Conservation (phyloP, 2,797 vertebrate genomes). For the Otolemur crassicaudatus region DNA sequence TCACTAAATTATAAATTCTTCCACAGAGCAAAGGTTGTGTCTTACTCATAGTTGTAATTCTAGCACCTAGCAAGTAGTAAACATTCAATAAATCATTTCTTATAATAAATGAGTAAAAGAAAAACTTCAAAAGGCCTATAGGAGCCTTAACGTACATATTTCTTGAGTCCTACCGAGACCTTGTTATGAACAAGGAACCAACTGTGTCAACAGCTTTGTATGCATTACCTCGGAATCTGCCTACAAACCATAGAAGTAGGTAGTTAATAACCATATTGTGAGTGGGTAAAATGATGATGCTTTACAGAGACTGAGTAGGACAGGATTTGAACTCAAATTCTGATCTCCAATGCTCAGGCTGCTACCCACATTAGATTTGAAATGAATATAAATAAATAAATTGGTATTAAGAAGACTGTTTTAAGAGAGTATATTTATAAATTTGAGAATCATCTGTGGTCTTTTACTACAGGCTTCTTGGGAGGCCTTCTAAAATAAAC, state of each 20-base stretch:
- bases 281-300: constrained; percentile 9
- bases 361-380: background rate
- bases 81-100: constrained; percentile 12
- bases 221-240: background rate
- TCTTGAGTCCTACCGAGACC: background rate
- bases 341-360: background rate
- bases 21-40: background rate
- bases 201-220: constrained; percentile 24
- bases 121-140: background rate
- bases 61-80: background rate
- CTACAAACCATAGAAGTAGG: background rate
- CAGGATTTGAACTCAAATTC: constrained; percentile 39
- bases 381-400: background rate
- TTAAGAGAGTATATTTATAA: constrained; percentile 6
- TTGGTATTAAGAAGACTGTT: background rate
- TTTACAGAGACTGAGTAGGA: background rate
- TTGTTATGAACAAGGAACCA: constrained; percentile 2
- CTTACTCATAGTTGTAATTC: constrained; percentile 13
- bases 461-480: background rate
- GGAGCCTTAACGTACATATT: background rate
- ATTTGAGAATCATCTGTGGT: background rate
- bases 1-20: constrained; percentile 7
- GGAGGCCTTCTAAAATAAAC: constrained; percentile 29
- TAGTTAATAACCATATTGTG: background rate
- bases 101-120: background rate